Conservation (phyloP, 2,888 invertebrate genomes). For the Euplexia lucipara region DNA sequence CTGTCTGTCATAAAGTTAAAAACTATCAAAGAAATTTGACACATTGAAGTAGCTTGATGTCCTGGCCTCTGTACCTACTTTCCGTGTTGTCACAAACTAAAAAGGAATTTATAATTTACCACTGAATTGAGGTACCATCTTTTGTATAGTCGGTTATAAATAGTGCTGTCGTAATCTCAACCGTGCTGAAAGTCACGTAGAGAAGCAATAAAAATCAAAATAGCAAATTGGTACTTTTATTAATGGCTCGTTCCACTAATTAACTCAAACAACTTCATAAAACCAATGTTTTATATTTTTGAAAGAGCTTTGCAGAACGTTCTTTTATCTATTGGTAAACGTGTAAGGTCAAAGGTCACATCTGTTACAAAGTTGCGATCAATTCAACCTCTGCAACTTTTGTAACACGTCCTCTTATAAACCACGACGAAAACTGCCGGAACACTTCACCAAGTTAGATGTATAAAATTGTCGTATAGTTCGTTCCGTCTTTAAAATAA, state of each 20-base stretch:
- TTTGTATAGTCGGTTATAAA: too few species aligned
- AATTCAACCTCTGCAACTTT: constrained; percentile 25
- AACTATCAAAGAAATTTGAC: too few species aligned
- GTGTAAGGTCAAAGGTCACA: constrained; percentile 31
- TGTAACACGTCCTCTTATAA: constrained; percentile 26
- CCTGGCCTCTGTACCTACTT: too few species aligned
- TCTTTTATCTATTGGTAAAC: background rate
- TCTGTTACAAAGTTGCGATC: constrained; percentile 20
- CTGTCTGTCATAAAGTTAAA: too few species aligned
- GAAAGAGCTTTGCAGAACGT: background rate
- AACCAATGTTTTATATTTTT: constrained; percentile 8
- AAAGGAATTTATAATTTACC: too few species aligned
- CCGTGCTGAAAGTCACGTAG: constrained; percentile 19
- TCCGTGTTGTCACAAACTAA: too few species aligned
- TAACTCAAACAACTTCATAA: constrained; percentile 27
- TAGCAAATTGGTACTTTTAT: constrained; percentile 14
- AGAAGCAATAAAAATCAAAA: constrained; percentile 25
- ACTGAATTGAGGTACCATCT: too few species aligned
- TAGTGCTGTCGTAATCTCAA: background rate
- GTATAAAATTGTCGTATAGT: background rate
- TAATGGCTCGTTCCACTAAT: constrained; percentile 32
- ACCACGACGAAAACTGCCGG: background rate
- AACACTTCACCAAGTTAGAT: constrained; percentile 18
- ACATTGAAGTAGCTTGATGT: too few species aligned
- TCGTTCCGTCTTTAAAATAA: too few species aligned